Conservation (phyloP, 2,113 vertebrate genomes). For the Pluvianellus socialis region DNA sequence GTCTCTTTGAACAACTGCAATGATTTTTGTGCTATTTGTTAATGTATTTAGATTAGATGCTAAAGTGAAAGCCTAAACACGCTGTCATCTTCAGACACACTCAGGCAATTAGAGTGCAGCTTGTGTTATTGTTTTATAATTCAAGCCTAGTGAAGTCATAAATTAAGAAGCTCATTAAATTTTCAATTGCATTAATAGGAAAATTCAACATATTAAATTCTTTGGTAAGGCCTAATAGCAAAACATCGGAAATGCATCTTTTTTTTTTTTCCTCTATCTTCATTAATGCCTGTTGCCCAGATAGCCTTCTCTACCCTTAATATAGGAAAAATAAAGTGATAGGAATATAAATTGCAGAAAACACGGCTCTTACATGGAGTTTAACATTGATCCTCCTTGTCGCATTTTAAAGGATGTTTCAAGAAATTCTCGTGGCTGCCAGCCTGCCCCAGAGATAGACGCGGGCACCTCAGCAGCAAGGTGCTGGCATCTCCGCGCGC, state of each 20-base stretch:
- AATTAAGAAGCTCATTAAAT: slow-evolving; percentile 73
- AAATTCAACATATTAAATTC: slow-evolving; percentile 52
- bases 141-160: slow-evolving; percentile 55
- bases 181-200: slow-evolving; percentile 68
- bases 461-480: background rate
- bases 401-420: background rate
- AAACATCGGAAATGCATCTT: background rate
- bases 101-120: slow-evolving; percentile 66
- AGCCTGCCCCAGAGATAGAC: background rate
- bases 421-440: background rate
- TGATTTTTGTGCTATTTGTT: slow-evolving; percentile 21
- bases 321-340: background rate
- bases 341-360: background rate
- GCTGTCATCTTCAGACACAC: slow-evolving; percentile 58
- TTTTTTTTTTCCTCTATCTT: background rate
- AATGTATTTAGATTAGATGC: slow-evolving; percentile 73
- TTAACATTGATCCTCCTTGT: background rate
- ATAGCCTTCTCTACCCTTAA: background rate
- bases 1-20: background rate
- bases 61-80: slow-evolving; percentile 65
- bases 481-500: background rate
- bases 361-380: background rate
- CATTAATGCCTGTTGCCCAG: background rate
- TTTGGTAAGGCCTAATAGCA: slow-evolving; percentile 9
- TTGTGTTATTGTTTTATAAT: slow-evolving; percentile 64